Evolutionary conservation across 2,888 invertebrate species (phyloP), one percentile per base, ranked within the genome.

Genomic region (Drosophila merina): DNA sequence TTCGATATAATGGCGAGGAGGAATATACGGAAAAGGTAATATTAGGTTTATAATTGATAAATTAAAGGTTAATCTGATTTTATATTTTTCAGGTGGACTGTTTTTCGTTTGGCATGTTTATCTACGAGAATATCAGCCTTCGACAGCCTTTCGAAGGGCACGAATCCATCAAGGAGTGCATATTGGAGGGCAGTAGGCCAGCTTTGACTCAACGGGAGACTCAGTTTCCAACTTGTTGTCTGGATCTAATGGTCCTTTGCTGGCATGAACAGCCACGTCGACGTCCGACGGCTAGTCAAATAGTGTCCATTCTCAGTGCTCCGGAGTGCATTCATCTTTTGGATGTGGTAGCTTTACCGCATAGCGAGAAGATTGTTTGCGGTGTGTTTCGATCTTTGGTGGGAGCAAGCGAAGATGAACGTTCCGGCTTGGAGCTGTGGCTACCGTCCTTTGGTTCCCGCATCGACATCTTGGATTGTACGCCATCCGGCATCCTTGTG

Each of bases 101-200:
- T 79, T 99, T 99, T 92, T 99, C 99, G 0, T 99, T 98, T 92
- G 99, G 99, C 14, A 99, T 99, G 99, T 96, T 99, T 89, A 93
- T 99, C 79, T 99, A 99, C 91, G 99, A 99, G 92, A 93, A 99
- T 75, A 92, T 99, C 54, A 97, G 98, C 0, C 93, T 99, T 49
- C 95, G 97, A 48, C 97, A 97, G 89, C 99, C 99, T 0, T 99
- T 99, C 89, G 98, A 98, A 87, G 98, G 97, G 0, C 97, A 98
- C 88, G 98, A 98, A 91, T 98, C 98, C 1, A 97, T 99, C 4
- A 99, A 99, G 90, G 98, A 99, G 88, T 97, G 98, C 83, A 96
- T 99, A 50, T 92, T 99, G 64, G 98, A 99, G 89, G 99, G 99
- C 1, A 97, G 97, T 26, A 92, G 99, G 50, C 99, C 99, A 0